These are phyloP conservation scores for Rhinolophus ferrumequinum DNA, from an alignment of 2,113 vertebrate species.

Conservation along the genomic window DNA sequence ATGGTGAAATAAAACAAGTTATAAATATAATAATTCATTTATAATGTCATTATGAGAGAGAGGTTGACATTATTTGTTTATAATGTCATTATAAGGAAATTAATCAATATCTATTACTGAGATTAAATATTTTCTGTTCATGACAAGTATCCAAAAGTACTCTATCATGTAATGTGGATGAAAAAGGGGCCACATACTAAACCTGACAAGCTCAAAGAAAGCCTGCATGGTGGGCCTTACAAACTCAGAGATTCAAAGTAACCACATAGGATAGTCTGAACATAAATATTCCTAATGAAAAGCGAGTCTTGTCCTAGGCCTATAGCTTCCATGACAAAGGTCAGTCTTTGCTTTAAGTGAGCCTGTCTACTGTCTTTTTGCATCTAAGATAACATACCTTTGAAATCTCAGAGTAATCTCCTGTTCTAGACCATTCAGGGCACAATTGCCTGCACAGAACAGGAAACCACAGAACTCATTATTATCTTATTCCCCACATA, in stretches of 20 bases:
- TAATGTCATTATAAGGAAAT: slow-evolving; percentile 22
- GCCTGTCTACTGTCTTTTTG: background rate
- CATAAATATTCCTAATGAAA: background rate
- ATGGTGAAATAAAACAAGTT: background rate
- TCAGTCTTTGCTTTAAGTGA: background rate
- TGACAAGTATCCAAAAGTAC: slow-evolving; percentile 36
- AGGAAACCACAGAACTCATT: background rate
- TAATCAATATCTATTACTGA: background rate
- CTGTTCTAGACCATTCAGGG: background rate
- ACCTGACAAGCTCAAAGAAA: background rate
- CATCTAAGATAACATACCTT: background rate
- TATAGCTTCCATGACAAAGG: background rate
- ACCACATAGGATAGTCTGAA: background rate
- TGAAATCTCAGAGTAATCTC: background rate
- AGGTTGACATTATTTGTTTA: background rate
- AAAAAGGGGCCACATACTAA: background rate
- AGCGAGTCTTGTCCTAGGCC: background rate
- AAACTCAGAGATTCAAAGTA: background rate
- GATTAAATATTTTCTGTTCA: background rate
- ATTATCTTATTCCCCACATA: background rate
- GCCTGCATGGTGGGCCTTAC: background rate
- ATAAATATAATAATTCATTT: background rate
- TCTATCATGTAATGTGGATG: background rate
- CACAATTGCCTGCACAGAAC: background rate
- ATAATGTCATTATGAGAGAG: background rate